Conservation (phyloP, 2,113 vertebrate genomes). For the Misgurnus mizolepis region DNA sequence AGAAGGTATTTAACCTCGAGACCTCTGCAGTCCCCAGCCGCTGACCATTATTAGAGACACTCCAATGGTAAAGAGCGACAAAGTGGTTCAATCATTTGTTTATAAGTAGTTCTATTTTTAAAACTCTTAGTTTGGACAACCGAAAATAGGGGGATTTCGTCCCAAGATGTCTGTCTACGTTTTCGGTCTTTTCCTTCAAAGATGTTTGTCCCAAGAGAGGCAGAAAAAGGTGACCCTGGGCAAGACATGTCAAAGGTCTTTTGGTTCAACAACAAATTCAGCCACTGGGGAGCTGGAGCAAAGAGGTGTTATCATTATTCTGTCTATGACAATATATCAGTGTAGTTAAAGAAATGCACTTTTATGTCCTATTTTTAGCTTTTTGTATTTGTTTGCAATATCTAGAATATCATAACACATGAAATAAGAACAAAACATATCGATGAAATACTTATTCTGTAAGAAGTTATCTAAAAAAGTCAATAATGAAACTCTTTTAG, state of each 20-base stretch:
- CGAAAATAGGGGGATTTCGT: constrained; percentile 86
- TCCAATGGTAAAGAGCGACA: constrained; percentile 80
- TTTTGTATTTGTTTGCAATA: constrained; percentile 24
- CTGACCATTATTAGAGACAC: constrained; percentile 87
- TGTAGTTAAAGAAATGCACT: too few species aligned
- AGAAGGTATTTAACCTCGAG: constrained; percentile 91
- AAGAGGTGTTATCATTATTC: neutral
- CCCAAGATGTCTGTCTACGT: constrained; percentile 62
- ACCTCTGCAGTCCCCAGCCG: constrained; percentile 80
- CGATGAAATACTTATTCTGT: constrained; percentile 60
- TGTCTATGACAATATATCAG: neutral
- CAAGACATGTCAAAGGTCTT: constrained; percentile 68
- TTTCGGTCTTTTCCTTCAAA: constrained; percentile 68
- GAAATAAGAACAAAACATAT: constrained; percentile 48
- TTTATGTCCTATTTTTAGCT: too few species aligned
- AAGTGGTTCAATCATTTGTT: constrained; percentile 87
- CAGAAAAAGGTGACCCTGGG: constrained; percentile 59
- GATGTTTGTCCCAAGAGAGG: constrained; percentile 64
- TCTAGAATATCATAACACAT: constrained; percentile 58
- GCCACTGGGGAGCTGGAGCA: constrained; percentile 42
- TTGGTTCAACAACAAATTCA: constrained; percentile 66
- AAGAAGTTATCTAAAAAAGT: constrained; percentile 73
- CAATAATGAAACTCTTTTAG: constrained; percentile 63
- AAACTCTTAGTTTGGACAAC: constrained; percentile 84
- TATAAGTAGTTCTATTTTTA: constrained; percentile 79